A percentile compares a stretch with the other conserved stretches of the same genome.
These are phyloP conservation scores for Astropecten irregularis DNA, from an alignment of 53 echinoderm and acorn worm species.

Conservation along the genomic window DNA sequence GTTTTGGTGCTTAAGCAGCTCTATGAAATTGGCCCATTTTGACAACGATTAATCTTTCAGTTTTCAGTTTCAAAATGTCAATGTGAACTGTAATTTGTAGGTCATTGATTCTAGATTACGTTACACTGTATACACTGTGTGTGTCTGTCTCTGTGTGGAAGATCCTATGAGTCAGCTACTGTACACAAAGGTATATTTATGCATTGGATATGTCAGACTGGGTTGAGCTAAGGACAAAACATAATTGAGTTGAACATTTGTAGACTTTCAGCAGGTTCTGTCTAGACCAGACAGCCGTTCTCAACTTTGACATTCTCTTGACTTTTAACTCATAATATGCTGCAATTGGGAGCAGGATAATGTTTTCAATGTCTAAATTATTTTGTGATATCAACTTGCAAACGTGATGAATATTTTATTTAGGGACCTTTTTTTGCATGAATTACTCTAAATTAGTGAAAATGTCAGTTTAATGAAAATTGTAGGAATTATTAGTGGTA, in stretches of 20 bases:
- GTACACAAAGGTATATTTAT: too few species aligned
- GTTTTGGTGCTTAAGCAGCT: too few species aligned
- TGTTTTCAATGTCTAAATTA: constrained; percentile 41
- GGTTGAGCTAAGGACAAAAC: background rate
- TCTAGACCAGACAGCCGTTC: constrained; percentile 5
- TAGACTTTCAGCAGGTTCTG: background rate
- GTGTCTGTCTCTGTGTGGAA: too few species aligned
- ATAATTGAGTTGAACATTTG: constrained; percentile 5
- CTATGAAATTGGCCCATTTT: too few species aligned
- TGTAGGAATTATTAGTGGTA: constrained; percentile 1
- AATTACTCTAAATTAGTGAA: background rate
- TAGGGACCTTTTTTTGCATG: constrained; percentile 17
- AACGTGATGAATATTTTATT: background rate
- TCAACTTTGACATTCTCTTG: constrained; percentile 49
- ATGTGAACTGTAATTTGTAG: too few species aligned
- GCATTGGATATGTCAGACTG: too few species aligned
- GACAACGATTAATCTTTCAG: too few species aligned
- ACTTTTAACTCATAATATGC: background rate
- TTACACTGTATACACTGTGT: too few species aligned
- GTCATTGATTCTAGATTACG: too few species aligned
- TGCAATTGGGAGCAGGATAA: background rate
- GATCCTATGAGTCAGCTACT: too few species aligned
- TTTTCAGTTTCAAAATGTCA: too few species aligned
- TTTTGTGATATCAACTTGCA: too few species aligned
- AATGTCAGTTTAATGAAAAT: background rate